A percentile compares a stretch with the other conserved stretches of the same genome.
phyloP scores from a whole-genome alignment of 1,140 invertebrate species.

The Chelonus insularis region DNA sequence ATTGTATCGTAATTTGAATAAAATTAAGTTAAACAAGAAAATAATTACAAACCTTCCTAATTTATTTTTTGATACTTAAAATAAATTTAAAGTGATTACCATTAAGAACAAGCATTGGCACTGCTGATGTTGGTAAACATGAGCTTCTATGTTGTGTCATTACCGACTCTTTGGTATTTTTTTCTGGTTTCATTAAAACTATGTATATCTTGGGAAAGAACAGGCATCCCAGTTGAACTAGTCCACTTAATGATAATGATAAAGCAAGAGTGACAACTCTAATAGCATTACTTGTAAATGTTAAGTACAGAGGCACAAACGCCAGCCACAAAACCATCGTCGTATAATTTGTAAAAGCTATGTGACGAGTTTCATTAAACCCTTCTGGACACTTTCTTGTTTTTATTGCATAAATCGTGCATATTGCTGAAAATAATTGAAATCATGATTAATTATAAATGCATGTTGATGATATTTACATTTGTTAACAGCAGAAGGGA shows the following conservation, averaged over 20 bases:
- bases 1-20: too few relatives aligned
- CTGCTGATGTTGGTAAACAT: slow-evolving; percentile 34
- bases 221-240: slow-evolving; percentile 62
- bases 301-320: slow-evolving; percentile 69
- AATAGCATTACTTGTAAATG: slow-evolving; percentile 60
- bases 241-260: slow-evolving; percentile 61
- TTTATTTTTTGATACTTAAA: slow-evolving; percentile 22
- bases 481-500: too few relatives aligned
- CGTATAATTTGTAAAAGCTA: slow-evolving; percentile 78
- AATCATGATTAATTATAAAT: not conserved
- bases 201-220: slow-evolving; percentile 70
- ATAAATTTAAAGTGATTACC: slow-evolving; percentile 34
- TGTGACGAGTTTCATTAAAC: slow-evolving; percentile 75
- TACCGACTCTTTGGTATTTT: slow-evolving; percentile 68
- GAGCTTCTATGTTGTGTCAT: slow-evolving; percentile 56
- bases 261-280: slow-evolving; percentile 63
- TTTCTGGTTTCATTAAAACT: slow-evolving; percentile 69
- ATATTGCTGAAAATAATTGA: slow-evolving; percentile 57
- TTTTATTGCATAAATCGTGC: slow-evolving; percentile 76
- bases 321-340: slow-evolving; percentile 79
- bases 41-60: too few relatives aligned
- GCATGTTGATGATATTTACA: too few relatives aligned
- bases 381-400: slow-evolving; percentile 77
- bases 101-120: slow-evolving; percentile 36
- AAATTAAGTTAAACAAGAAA: too few relatives aligned